Evolutionary conservation across 2,888 invertebrate species (phyloP).

Genomic region (Drosophila silvestris): DNA sequence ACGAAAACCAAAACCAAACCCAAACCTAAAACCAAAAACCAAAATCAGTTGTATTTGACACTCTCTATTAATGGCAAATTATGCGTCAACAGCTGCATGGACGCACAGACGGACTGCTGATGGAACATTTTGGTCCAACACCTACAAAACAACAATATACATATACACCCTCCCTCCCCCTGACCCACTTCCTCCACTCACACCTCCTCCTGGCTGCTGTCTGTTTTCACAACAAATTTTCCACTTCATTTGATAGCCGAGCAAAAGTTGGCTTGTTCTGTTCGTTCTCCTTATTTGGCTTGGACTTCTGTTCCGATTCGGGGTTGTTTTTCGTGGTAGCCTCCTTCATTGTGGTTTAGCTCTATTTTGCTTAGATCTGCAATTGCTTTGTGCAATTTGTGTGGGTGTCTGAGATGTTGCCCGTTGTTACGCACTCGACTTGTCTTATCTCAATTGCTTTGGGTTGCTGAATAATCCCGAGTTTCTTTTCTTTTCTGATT

Average conservation of each 20-base stretch:
- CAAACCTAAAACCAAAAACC: slow-evolving; percentile 2
- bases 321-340: slow-evolving; percentile 18
- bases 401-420: slow-evolving; percentile 4
- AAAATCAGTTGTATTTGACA: slow-evolving; percentile 49
- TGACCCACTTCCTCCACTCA: no score
- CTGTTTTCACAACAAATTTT: slow-evolving; percentile 72
- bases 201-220: slow-evolving; percentile 1
- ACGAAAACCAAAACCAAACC: slow-evolving; percentile 6
- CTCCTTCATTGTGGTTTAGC: not conserved
- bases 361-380: slow-evolving; percentile 40
- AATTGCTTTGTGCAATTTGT: slow-evolving; percentile 24
- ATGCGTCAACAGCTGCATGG: slow-evolving; percentile 42
- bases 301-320: slow-evolving; percentile 1
- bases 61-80: slow-evolving; percentile 62
- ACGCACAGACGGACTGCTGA: slow-evolving; percentile 4
- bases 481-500: not conserved
- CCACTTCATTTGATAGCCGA: slow-evolving; percentile 67
- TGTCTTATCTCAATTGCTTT: not conserved
- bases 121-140: slow-evolving; percentile 9
- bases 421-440: slow-evolving; percentile 1
- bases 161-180: not conserved
- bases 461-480: not conserved
- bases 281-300: slow-evolving; percentile 13
- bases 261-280: not conserved
- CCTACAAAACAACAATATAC: slow-evolving; percentile 30